These are phyloP conservation scores for Lycodopsis pacificus DNA, from an alignment of 2,797 vertebrate genomes.

Conservation along the genomic window DNA sequence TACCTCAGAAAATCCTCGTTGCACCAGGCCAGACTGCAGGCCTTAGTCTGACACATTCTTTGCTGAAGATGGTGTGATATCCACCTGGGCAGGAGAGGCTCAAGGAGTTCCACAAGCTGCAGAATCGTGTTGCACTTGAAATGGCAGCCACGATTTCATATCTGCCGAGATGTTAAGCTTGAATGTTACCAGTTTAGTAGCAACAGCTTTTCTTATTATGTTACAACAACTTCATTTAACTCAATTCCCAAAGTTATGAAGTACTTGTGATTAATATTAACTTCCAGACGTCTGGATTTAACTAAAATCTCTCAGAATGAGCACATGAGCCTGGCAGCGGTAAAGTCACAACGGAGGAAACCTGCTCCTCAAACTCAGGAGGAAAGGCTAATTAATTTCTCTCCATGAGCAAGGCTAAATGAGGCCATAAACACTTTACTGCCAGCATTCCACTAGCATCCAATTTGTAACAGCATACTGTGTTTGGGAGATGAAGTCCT, in stretches of 20 bases:
- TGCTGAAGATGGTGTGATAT: conserved; percentile 29
- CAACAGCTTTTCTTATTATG: not conserved
- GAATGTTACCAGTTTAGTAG: not conserved
- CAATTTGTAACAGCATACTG: conserved; percentile 57
- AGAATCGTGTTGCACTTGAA: not conserved
- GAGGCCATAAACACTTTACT: conserved; percentile 50
- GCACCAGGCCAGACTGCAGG: conserved; percentile 7
- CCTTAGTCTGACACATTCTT: conserved; percentile 14
- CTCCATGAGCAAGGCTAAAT: conserved; percentile 52
- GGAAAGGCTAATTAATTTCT: conserved; percentile 45
- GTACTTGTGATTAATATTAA: conserved; percentile 17
- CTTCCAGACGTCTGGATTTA: conserved; percentile 36
- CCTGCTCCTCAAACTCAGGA: conserved; percentile 30
- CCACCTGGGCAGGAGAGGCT: conserved; percentile 4
- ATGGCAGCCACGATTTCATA: conserved; percentile 12
- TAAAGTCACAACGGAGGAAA: conserved; percentile 28
- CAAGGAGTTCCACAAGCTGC: conserved; percentile 8
- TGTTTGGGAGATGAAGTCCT: conserved; percentile 54
- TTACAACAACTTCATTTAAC: not conserved
- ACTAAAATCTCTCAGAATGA: conserved; percentile 32
- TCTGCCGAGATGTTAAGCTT: not conserved
- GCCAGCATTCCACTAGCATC: conserved; percentile 47
- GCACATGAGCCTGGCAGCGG: conserved; percentile 21
- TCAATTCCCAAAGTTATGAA: not conserved
- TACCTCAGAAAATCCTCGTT: conserved; percentile 23